Conservation (phyloP, 2,888 invertebrate species). For the Heteropelma amictum region DNA sequence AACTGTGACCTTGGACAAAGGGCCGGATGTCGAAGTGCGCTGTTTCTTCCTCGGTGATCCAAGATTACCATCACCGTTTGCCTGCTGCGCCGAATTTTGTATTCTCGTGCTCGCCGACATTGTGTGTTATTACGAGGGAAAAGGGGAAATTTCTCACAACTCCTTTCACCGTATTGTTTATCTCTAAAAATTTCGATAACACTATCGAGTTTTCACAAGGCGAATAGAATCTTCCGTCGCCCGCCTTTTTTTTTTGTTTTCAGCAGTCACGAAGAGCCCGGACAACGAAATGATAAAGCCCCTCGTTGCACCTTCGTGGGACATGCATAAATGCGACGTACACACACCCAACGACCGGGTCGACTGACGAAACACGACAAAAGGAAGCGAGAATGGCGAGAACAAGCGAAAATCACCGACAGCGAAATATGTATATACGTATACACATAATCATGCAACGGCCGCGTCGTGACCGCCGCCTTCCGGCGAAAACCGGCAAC, state of each 20-base stretch:
- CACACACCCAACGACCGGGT: not conserved
- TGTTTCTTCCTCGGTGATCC: slow-evolving; percentile 78
- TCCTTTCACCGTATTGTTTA: not conserved
- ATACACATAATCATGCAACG: not conserved
- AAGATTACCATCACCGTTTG: slow-evolving; percentile 75
- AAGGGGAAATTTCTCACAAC: not conserved
- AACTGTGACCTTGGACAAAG: slow-evolving; percentile 88
- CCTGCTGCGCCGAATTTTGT: slow-evolving; percentile 67
- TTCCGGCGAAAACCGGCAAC: slow-evolving; percentile 41
- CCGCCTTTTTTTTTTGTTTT: not conserved
- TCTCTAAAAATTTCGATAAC: not conserved
- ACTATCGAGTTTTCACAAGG: not conserved
- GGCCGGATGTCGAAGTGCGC: slow-evolving; percentile 71
- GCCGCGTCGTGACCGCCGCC: slow-evolving; percentile 30
- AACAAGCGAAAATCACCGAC: slow-evolving; percentile 13
- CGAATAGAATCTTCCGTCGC: not conserved
- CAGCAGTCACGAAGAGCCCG: not conserved
- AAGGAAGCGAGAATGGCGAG: not conserved
- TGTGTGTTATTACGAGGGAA: not conserved
- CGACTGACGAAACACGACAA: slow-evolving; percentile 7
- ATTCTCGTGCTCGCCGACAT: slow-evolving; percentile 63
- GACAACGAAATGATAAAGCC: not conserved
- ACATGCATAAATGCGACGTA: not conserved
- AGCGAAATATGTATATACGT: slow-evolving; percentile 6
- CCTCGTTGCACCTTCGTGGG: slow-evolving; percentile 4